Conservation (phyloP, 2,888 invertebrate genomes). For the Cantharis nigra region DNA sequence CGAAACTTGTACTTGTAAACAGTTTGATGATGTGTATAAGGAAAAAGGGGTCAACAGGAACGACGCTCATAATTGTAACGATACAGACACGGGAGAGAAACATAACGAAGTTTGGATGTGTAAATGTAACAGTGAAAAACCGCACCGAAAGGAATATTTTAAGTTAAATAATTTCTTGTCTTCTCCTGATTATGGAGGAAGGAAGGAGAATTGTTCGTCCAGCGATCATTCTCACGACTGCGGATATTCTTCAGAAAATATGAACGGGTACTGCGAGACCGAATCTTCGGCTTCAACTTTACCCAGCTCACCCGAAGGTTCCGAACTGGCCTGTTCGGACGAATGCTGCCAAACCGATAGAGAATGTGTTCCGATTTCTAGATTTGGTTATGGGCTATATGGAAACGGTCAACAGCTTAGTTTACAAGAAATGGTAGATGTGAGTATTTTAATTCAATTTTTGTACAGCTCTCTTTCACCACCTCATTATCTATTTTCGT, state of each 20-base stretch:
- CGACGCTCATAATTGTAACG: conserved; percentile 17
- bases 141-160: conserved; percentile 38
- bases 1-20: conserved; percentile 42
- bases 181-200: conserved; percentile 24
- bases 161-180: conserved; percentile 43
- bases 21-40: conserved; percentile 31
- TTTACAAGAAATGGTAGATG: conserved; percentile 80
- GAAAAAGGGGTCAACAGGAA: conserved; percentile 14
- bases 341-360: conserved; percentile 81
- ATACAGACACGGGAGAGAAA: conserved; percentile 4
- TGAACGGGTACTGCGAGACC: conserved; percentile 71
- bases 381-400: conserved; percentile 41
- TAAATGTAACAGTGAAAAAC: conserved; percentile 39
- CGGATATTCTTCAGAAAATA: conserved; percentile 86
- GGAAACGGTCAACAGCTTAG: conserved; percentile 67
- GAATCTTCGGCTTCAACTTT: conserved; percentile 75
- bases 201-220: conserved; percentile 62
- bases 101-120: conserved; percentile 45
- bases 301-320: conserved; percentile 86
- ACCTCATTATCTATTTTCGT: background rate
- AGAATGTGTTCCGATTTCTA: conserved; percentile 47
- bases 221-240: conserved; percentile 80
- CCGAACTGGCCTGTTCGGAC: conserved; percentile 88
- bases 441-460: conserved; percentile 47
- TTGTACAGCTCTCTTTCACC: background rate